A percentile compares a stretch with the other conserved stretches of the same genome.
Conservation (phyloP, 2,888 invertebrate genomes). For the Meiosimyza platycephala region DNA sequence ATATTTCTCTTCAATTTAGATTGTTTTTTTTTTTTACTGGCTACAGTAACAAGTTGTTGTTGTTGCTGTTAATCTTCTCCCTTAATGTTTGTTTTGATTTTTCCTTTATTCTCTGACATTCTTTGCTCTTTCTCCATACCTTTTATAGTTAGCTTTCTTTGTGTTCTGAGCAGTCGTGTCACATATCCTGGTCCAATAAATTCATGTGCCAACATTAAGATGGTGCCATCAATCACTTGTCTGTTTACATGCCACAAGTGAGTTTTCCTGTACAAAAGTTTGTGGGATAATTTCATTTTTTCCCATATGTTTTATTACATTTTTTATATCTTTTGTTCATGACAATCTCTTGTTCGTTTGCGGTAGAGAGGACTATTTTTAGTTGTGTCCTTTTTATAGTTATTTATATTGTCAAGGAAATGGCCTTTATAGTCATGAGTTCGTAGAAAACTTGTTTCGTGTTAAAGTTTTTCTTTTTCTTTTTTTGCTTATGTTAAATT, state of each 20-base stretch:
- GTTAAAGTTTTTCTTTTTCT: too few relatives aligned
- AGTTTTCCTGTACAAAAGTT: not conserved
- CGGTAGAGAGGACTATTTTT: too few relatives aligned
- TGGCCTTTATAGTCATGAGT: too few relatives aligned
- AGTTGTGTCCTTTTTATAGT: too few relatives aligned
- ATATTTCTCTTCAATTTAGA: not conserved
- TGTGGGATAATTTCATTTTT: too few relatives aligned
- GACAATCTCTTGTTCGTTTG: too few relatives aligned
- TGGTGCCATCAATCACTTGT: constrained; percentile 19
- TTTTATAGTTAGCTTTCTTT: not conserved
- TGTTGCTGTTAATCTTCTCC: not conserved
- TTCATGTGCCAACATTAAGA: not conserved
- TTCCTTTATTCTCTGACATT: not conserved
- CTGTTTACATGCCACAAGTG: constrained; percentile 22
- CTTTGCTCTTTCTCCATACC: not conserved
- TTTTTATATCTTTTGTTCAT: too few relatives aligned
- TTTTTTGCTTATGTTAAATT: too few relatives aligned
- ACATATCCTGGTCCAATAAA: not conserved
- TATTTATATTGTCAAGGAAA: too few relatives aligned
- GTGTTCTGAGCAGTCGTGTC: constrained; percentile 3
- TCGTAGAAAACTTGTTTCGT: too few relatives aligned
- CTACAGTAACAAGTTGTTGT: not conserved
- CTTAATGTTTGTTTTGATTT: constrained; percentile 1
- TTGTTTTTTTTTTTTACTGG: not conserved
- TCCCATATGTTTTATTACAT: too few relatives aligned